Conservation (phyloP, 2,113 vertebrate species). For the Strigops habroptila region DNA sequence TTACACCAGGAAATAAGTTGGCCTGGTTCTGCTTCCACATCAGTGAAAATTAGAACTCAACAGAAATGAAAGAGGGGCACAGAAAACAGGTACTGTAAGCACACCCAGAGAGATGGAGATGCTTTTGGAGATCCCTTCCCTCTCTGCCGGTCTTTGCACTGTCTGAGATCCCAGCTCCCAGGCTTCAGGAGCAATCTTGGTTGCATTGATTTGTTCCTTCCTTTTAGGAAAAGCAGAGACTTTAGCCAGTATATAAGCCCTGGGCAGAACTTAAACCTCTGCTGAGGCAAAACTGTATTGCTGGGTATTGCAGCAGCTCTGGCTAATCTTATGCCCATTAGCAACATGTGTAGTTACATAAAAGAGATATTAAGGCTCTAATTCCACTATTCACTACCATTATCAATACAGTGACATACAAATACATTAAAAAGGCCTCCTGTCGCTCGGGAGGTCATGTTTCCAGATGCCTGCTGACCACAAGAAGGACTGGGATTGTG, state of each 20-base stretch:
- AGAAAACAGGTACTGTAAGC: not conserved
- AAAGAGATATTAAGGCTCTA: not conserved
- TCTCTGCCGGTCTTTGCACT: not conserved
- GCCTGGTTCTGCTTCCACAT: not conserved
- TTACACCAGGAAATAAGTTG: not conserved
- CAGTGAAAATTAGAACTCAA: not conserved
- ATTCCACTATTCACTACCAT: slow-evolving; percentile 23
- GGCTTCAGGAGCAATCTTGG: not conserved
- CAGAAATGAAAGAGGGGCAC: not conserved
- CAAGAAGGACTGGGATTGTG: not conserved
- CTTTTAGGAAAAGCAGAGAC: not conserved
- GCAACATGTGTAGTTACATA: not conserved
- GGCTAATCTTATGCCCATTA: slow-evolving; percentile 1
- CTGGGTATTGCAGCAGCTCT: not conserved
- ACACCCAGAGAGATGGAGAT: not conserved
- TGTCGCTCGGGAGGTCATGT: not conserved
- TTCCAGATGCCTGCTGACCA: not conserved
- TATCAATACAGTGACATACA: not conserved
- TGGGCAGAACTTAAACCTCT: not conserved
- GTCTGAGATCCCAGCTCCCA: not conserved
- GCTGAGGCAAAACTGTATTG: not conserved
- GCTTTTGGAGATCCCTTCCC: not conserved
- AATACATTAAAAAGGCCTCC: not conserved
- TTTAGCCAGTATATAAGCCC: not conserved
- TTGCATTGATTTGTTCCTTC: not conserved